A percentile compares a stretch with the other conserved stretches of the same genome.
Evolutionary conservation across 2,113 vertebrate species (phyloP).

Genomic region (Xiphophorus couchianus): DNA sequence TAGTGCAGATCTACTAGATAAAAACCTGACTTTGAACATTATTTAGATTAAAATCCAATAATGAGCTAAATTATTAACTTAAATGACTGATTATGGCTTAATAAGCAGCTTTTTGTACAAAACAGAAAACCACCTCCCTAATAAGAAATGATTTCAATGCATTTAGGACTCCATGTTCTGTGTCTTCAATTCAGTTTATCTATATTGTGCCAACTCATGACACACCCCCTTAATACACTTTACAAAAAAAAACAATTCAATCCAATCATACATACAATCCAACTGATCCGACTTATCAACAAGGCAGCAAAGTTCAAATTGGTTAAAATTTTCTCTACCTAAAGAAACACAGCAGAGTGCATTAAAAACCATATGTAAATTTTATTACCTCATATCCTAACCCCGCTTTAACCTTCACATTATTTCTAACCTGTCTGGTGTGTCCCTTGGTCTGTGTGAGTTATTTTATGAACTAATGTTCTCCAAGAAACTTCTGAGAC

Average conservation of each 20-base stretch:
- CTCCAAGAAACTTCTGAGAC: background rate
- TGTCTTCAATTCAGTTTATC: background rate
- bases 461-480: background rate
- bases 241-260: no score
- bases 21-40: constrained; percentile 68
- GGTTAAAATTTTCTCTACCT: no score
- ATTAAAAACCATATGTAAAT: no score
- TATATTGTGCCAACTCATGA: background rate
- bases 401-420: background rate
- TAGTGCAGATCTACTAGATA: constrained; percentile 51
- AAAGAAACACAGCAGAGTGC: no score
- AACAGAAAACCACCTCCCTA: background rate
- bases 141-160: background rate
- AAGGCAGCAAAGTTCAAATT: no score
- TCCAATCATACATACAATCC: no score
- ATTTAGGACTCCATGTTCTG: background rate
- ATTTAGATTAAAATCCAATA: constrained; percentile 32
- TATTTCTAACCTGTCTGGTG: background rate
- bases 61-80: constrained; percentile 71
- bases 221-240: background rate
- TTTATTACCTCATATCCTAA: background rate
- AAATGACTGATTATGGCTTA: constrained; percentile 43
- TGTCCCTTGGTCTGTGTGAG: background rate
- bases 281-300: no score
- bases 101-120: constrained; percentile 49